A percentile compares a stretch with the other conserved stretches of the same genome.
These are phyloP conservation scores for Cherax quadricarinatus DNA, from an alignment of 1,140 invertebrate species.

Conservation along the genomic window DNA sequence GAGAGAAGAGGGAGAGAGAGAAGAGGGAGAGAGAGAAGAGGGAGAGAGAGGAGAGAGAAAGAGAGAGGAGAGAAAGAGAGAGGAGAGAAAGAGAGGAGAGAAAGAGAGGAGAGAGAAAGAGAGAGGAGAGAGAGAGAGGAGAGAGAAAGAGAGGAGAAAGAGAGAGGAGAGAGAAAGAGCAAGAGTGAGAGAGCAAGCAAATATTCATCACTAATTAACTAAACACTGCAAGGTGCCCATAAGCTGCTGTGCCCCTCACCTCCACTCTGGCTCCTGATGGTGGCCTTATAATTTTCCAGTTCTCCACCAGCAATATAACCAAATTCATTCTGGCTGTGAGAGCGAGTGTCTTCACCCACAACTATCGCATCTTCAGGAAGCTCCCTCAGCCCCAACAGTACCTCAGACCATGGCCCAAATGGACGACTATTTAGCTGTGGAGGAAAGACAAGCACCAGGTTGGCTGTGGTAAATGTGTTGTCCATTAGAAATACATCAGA, in stretches of 20 bases:
- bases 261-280: slow-evolving; percentile 29
- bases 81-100: too few relatives aligned
- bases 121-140: too few relatives aligned
- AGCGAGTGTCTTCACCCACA: background rate
- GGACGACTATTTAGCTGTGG: slow-evolving; percentile 63
- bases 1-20: too few relatives aligned
- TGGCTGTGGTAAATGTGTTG: too few relatives aligned
- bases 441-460: background rate
- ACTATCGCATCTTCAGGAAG: background rate
- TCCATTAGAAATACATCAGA: too few relatives aligned
- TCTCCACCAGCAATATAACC: slow-evolving; percentile 35
- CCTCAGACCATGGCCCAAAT: slow-evolving; percentile 58
- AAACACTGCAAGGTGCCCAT: too few relatives aligned
- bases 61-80: too few relatives aligned
- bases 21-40: too few relatives aligned
- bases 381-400: slow-evolving; percentile 7
- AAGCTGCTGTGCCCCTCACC: background rate
- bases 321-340: background rate
- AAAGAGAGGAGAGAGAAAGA: too few relatives aligned
- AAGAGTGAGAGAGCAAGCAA: too few relatives aligned
- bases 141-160: background rate
- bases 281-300: slow-evolving; percentile 5
- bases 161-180: background rate
- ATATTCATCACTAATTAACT: too few relatives aligned
- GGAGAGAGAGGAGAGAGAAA: too few relatives aligned